Evolutionary conservation across 2,888 invertebrate species (phyloP).

Genomic region (Caenorhabditis uteleia): DNA sequence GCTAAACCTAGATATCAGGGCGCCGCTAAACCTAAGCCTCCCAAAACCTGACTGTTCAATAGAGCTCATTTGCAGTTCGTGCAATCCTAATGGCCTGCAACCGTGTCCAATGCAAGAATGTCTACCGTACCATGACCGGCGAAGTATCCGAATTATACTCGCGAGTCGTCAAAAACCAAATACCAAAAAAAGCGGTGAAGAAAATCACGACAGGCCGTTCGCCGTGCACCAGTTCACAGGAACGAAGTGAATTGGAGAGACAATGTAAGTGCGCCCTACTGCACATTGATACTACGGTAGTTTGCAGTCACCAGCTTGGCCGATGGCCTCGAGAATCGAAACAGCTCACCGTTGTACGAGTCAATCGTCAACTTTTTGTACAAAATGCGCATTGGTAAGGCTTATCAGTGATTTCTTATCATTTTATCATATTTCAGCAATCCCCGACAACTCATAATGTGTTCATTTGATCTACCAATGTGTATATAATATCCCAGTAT

Average conservation of each 20-base stretch:
- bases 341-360: slow-evolving; percentile 26
- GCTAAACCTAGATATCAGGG: too few relatives aligned
- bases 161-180: slow-evolving; percentile 34
- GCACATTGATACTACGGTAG: neutral
- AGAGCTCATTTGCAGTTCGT: slow-evolving; percentile 6
- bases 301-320: slow-evolving; percentile 38
- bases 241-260: slow-evolving; percentile 27
- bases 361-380: slow-evolving; percentile 36
- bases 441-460: neutral
- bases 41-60: neutral
- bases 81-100: slow-evolving; percentile 27
- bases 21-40: neutral
- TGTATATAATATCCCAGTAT: too few relatives aligned
- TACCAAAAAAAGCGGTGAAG: slow-evolving; percentile 39
- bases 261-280: slow-evolving; percentile 18
- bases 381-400: slow-evolving; percentile 32
- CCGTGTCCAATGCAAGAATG: slow-evolving; percentile 28
- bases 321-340: slow-evolving; percentile 29
- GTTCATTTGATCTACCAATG: too few relatives aligned
- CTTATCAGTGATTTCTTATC: neutral
- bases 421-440: neutral
- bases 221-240: slow-evolving; percentile 14
- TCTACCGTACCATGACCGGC: slow-evolving; percentile 33
- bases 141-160: slow-evolving; percentile 39
- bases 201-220: slow-evolving; percentile 20